Percentiles rank a stretch among this genome's conserved stretches.
Evolutionary conservation across 2,113 vertebrate species (phyloP).

Genomic region (Cricetomys ansorgei): DNA sequence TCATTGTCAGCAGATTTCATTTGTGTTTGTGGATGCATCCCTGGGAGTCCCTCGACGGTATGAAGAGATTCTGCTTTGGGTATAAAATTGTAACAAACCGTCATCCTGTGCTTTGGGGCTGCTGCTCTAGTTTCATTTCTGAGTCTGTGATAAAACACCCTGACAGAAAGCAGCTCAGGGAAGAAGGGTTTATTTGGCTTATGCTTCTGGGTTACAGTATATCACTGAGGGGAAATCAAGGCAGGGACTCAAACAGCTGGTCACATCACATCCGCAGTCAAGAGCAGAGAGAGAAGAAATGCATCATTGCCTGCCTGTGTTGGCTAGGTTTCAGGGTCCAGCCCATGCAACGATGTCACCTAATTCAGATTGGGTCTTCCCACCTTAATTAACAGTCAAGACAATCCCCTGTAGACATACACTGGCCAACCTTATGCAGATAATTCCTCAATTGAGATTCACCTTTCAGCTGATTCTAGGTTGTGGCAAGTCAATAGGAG

Average conservation of each 20-base stretch:
- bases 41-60: slow-evolving; percentile 98
- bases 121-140: background rate
- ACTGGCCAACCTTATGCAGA: too few relatives aligned
- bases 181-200: background rate
- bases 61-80: slow-evolving; percentile 96
- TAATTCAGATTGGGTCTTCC: background rate
- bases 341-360: background rate
- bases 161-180: too few relatives aligned
- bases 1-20: background rate
- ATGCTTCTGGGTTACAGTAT: background rate
- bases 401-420: background rate
- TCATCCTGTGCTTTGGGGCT: slow-evolving; percentile 79
- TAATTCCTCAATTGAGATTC: background rate
- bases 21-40: slow-evolving; percentile 70
- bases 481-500: slow-evolving; percentile 75
- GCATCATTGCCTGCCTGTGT: background rate
- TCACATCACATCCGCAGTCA: background rate
- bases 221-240: too few relatives aligned
- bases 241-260: background rate
- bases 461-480: background rate
- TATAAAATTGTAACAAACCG: slow-evolving; percentile 98
- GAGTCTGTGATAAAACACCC: background rate
- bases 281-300: background rate
- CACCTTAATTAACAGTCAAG: background rate
- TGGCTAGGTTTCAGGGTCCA: background rate